Evolutionary conservation across 2,888 invertebrate species (phyloP).

Genomic region (Tetragonula carbonaria): DNA sequence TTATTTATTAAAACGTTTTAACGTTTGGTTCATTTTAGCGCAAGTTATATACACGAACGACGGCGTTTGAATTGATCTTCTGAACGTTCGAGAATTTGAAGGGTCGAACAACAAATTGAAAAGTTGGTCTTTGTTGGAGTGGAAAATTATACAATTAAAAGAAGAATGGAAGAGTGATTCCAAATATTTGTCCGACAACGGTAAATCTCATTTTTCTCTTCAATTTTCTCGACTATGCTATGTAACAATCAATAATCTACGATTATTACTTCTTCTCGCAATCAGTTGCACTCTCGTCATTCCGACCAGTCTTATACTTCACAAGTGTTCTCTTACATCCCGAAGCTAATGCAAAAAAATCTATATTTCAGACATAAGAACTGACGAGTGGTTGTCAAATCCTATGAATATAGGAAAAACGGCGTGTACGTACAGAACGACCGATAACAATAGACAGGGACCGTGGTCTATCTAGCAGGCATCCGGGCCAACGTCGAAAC

Average conservation of each 20-base stretch:
- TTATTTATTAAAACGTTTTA: not conserved
- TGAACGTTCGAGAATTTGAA: not conserved
- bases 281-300: not conserved
- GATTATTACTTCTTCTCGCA: not conserved
- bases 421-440: constrained; percentile 50
- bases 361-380: not conserved
- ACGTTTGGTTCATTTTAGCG: not conserved
- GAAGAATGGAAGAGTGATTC: too few species aligned
- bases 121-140: not conserved
- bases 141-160: not conserved
- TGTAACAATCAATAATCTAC: not conserved
- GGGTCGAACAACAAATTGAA: not conserved
- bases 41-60: not conserved
- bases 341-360: too few species aligned
- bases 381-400: not conserved
- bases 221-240: too few species aligned
- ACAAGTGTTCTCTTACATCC: not conserved
- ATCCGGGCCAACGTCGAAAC: constrained; percentile 75
- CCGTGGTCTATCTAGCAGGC: constrained; percentile 73
- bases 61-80: not conserved
- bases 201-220: too few species aligned
- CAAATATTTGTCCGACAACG: too few species aligned
- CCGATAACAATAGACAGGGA: constrained; percentile 75
- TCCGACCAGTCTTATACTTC: not conserved
- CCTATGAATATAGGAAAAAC: constrained; percentile 47